Percentiles rank a stretch among this genome's conserved stretches.
Evolutionary conservation across 2,888 invertebrate genomes (phyloP).

Genomic region (Argyresthia albistria): DNA sequence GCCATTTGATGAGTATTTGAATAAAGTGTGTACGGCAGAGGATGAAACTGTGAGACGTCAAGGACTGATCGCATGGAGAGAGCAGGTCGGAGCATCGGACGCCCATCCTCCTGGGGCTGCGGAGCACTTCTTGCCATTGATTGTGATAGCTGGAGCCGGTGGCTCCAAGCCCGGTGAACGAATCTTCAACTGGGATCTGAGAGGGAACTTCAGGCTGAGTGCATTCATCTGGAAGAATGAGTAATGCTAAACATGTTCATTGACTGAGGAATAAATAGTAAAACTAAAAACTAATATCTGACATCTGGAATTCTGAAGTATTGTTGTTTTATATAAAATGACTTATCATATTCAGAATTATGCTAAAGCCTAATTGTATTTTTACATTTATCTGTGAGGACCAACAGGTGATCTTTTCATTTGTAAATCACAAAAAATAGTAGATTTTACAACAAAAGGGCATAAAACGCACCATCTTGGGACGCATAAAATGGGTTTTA

Average conservation of each 20-base stretch:
- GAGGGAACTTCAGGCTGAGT: slow-evolving; percentile 45
- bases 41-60: slow-evolving; percentile 30
- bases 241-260: slow-evolving; percentile 12
- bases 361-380: too few relatives aligned
- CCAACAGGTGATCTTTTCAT: too few relatives aligned
- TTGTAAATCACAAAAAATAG: too few relatives aligned
- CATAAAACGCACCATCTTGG: too few relatives aligned
- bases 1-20: slow-evolving; percentile 52
- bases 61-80: slow-evolving; percentile 38
- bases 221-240: slow-evolving; percentile 55
- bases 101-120: slow-evolving; percentile 52
- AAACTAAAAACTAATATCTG: too few relatives aligned
- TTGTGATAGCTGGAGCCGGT: slow-evolving; percentile 55
- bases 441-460: too few relatives aligned
- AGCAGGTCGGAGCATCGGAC: slow-evolving; percentile 42
- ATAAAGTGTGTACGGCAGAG: slow-evolving; percentile 41
- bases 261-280: too few relatives aligned
- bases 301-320: too few relatives aligned
- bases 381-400: too few relatives aligned
- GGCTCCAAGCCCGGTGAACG: slow-evolving; percentile 39
- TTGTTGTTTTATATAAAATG: too few relatives aligned
- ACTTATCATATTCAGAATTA: too few relatives aligned
- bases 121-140: slow-evolving; percentile 58
- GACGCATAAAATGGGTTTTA: too few relatives aligned
- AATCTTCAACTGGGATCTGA: slow-evolving; percentile 59